Percentiles rank a stretch among this genome's conserved stretches.
Conservation (phyloP, 2,888 invertebrate species). For the Sminthurides aquaticus region DNA sequence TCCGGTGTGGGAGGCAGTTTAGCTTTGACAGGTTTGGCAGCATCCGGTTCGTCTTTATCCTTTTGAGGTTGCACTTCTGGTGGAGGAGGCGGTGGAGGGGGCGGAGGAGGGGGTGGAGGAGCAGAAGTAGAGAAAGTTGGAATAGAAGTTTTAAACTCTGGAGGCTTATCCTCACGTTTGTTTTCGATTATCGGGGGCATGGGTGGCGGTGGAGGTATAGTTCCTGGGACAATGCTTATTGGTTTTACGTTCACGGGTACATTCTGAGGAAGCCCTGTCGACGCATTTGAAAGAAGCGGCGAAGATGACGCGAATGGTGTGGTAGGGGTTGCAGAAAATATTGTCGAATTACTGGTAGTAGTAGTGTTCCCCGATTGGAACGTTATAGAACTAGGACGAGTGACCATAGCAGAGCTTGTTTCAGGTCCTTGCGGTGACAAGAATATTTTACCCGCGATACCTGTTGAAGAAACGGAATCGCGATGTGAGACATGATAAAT, state of each 20-base stretch:
- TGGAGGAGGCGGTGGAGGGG: slow-evolving; percentile 24
- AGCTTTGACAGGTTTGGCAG: not conserved
- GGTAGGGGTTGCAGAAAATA: not conserved
- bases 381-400: not conserved
- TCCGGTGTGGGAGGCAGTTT: slow-evolving; percentile 15
- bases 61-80: not conserved
- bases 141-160: not conserved
- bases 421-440: not conserved
- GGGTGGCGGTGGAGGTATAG: slow-evolving; percentile 5
- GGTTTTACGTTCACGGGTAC: not conserved
- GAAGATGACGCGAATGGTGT: slow-evolving; percentile 2
- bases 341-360: not conserved
- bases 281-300: not conserved
- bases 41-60: not conserved
- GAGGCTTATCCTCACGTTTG: not conserved
- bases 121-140: slow-evolving; percentile 10
- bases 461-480: slow-evolving; percentile 27
- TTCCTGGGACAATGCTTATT: not conserved
- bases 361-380: not conserved
- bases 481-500: too few species aligned
- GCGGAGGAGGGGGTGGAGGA: slow-evolving; percentile 38
- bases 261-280: not conserved
- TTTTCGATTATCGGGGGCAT: not conserved
- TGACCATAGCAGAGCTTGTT: not conserved
- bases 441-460: slow-evolving; percentile 31